Evolutionary conservation across 1,140 invertebrate species (phyloP), one percentile per base, ranked within the genome.

Genomic region (Reticulitermes speratus): DNA sequence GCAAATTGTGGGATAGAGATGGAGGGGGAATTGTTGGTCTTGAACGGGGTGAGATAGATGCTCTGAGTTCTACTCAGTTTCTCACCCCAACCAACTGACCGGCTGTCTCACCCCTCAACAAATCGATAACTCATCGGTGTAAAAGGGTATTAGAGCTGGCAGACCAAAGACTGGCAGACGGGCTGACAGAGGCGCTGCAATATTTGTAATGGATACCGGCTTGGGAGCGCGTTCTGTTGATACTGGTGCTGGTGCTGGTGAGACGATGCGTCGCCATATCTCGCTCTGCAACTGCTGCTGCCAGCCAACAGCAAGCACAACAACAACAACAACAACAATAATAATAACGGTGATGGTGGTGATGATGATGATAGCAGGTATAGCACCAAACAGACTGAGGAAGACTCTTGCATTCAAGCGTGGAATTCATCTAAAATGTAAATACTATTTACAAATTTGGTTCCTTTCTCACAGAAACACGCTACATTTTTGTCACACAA

Each of bases 151-250:
- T 88, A 45, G 65, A 86, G 45, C 32, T 38, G 30, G 84, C 30
- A 48, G 55, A n/a, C 23, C 84, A 48, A 59, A 48, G 55, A 59
- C 45, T 12, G 30, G 30, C 38, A 21, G 45, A 87, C 87, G 86
- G 88, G 87, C 87, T 86, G 88, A 48, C 88, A 87, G 86, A 48
- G 38, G 38, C 14, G n/a, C 25, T 84, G 88, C 88, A 89, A 89
- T 89, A 89, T 88, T 87, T 89, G 88, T 89, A 89, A 89, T 89
- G 88, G 88, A 88, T 89, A 88, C 86, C 84, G 87, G 87, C 87
- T 87, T 83, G 87, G 88, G 88, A 89, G 88, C 88, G 88, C 87
- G 88, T 88, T 87, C 87, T 19, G 59, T n/a, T 8, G 6, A n/a
- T 7, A 23, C 59, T 8, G 25, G 21, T 19, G 59, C 59, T 8